A percentile compares a stretch with the other conserved stretches of the same genome.
Conservation (phyloP, 2,113 vertebrate species). For the Nasalis larvatus region DNA sequence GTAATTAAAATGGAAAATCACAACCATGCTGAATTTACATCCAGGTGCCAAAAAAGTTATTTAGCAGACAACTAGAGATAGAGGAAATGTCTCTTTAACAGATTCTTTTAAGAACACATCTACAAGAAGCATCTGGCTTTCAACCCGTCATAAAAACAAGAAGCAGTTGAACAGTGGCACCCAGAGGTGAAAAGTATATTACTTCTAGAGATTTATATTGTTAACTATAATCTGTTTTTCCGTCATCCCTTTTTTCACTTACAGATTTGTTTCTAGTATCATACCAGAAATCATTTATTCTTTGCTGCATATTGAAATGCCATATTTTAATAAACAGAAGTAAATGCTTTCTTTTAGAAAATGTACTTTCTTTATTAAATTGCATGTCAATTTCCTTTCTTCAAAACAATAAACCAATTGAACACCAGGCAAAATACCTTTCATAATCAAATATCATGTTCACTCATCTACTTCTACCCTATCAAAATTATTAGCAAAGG, state of each 20-base stretch:
- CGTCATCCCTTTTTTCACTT: conserved; percentile 68
- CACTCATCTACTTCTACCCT: neutral
- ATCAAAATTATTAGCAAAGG: conserved; percentile 17
- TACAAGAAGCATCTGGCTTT: conserved; percentile 66
- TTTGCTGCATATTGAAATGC: conserved; percentile 52
- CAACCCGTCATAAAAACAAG: conserved; percentile 77
- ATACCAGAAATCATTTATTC: conserved; percentile 60
- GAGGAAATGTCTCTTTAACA: conserved; percentile 80
- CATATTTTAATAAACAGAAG: conserved; percentile 48
- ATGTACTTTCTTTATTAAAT: conserved; percentile 49
- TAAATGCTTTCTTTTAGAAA: conserved; percentile 55
- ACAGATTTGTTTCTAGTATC: conserved; percentile 66
- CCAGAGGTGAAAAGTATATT: conserved; percentile 84
- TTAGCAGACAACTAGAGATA: conserved; percentile 70
- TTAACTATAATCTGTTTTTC: conserved; percentile 61
- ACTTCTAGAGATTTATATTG: conserved; percentile 62
- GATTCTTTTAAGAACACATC: conserved; percentile 76
- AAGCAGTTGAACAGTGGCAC: conserved; percentile 88
- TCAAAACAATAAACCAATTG: conserved; percentile 62
- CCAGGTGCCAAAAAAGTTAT: conserved; percentile 61
- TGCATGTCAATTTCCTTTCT: conserved; percentile 43
- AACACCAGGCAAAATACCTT: conserved; percentile 37
- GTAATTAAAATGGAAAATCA: conserved; percentile 69
- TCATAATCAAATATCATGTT: neutral
- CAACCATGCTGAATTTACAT: conserved; percentile 68